Base-by-base conservation (phyloP, 2,888 invertebrate species). In the Pantelozetes paolii region DNA sequence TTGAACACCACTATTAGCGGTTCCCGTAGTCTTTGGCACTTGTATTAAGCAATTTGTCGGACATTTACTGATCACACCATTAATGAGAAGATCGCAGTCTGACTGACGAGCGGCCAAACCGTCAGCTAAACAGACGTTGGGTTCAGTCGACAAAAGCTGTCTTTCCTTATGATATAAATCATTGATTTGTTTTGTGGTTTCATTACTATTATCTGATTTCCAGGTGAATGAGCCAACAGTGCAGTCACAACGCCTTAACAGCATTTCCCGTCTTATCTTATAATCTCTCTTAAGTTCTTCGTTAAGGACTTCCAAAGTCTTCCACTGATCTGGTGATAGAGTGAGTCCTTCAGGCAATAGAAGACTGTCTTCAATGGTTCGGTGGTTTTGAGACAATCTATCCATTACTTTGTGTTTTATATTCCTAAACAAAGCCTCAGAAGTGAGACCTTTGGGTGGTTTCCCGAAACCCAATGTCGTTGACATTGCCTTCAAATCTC, bases 151-250 rank as follows among this genome's bases (percentile, higher is more conserved):
- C 79, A 89, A 79, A 13, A 77, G 74, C 77, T 84, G 83, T 67
- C 88, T 82, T 30, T 40, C 86, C 1, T 82, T 82, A 70, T 85
- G 82, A 79, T 87, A 90, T 23, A 84, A 82, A 74, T 84, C 83
- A 13, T 85, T 87, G 76, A 94, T 88, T 71, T 87, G 82, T 78
- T 90, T 20, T 32, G 30, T 20, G 20, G 9, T 74, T 28, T 23
- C 50, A n/a, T 5, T 54, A 20, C 15, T 62, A 64, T 75, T 36
- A 20, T 59, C 69, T 71, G 57, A 62, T n/a, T 42, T 82, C 85
- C 85, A 86, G 77, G 82, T 89, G 83, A 98, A 99, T 72, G 97
- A 97, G 82, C 95, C 93, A 79, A 98, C 88, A 0, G 98, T 99
- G 75, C 96, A 95, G 82, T 98, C 97, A 45, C 98, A 84, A 70